phyloP scores from a whole-genome alignment of 2,113 vertebrate genomes.

The Pteropus alecto region DNA sequence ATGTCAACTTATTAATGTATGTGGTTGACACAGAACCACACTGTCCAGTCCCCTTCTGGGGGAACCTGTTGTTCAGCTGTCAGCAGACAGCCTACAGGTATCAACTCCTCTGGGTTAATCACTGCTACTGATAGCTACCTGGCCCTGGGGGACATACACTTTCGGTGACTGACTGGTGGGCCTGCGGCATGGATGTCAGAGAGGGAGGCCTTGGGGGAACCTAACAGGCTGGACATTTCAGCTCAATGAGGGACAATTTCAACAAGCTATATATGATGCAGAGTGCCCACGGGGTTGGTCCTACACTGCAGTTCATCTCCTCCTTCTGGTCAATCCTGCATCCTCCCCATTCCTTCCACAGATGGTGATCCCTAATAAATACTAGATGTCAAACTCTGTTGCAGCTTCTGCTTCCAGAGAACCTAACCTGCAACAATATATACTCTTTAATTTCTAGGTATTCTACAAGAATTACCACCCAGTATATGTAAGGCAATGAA shows the following conservation, averaged over 20 bases:
- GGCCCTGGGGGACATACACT: neutral
- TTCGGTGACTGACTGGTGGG: neutral
- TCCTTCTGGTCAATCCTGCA: neutral
- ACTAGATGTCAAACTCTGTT: neutral
- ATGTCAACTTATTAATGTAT: neutral
- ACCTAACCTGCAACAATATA: neutral
- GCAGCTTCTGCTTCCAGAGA: neutral
- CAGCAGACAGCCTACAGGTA: neutral
- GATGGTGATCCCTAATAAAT: neutral
- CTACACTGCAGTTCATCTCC: neutral
- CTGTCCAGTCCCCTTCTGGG: neutral
- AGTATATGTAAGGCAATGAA: neutral
- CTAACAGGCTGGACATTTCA: neutral
- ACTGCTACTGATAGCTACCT: neutral
- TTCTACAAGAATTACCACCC: neutral
- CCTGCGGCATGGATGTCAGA: neutral
- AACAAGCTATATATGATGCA: neutral
- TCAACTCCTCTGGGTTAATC: neutral
- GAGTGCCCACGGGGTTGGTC: neutral
- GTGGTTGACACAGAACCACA: neutral
- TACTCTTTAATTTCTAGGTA: neutral
- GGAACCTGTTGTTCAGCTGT: neutral
- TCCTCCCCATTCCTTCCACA: neutral
- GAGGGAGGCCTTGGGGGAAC: neutral
- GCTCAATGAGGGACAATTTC: neutral